phyloP scores from a whole-genome alignment of 2,113 vertebrate genomes.

The Podocnemis expansa region DNA sequence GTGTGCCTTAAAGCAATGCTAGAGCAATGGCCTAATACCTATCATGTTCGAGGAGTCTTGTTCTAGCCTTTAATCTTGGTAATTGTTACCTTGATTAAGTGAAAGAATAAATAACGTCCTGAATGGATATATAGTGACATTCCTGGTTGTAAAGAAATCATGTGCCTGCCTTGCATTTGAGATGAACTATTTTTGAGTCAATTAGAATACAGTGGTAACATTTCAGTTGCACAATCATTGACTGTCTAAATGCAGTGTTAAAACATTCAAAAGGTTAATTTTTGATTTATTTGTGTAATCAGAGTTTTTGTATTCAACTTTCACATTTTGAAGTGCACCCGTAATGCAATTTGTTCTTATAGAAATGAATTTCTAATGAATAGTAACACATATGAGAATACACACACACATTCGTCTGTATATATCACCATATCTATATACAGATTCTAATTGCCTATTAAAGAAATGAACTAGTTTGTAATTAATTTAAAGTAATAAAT shows the following conservation, averaged over 20 bases:
- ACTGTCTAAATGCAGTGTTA: not conserved
- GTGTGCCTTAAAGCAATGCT: conserved; percentile 14
- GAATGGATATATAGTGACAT: not conserved
- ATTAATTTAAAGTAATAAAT: conserved; percentile 15
- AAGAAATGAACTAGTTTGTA: not conserved
- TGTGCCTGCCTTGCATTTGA: not conserved
- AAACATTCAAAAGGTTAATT: not conserved
- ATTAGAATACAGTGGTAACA: not conserved
- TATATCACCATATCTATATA: not conserved
- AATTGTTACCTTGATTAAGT: conserved; percentile 40
- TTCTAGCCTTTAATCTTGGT: conserved; percentile 38
- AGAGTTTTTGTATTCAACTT: conserved; percentile 14
- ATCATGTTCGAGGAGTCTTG: conserved; percentile 12
- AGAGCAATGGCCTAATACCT: conserved; percentile 33
- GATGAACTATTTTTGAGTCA: not conserved
- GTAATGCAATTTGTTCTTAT: conserved; percentile 9
- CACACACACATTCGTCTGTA: not conserved
- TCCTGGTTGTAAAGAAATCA: not conserved
- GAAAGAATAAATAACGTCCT: conserved; percentile 13
- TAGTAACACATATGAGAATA: not conserved
- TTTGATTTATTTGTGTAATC: not conserved
- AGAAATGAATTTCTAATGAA: not conserved
- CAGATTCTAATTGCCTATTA: not conserved
- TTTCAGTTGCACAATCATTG: not conserved
- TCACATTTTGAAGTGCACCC: conserved; percentile 3